A percentile compares a stretch with the other conserved stretches of the same genome.
Evolutionary conservation across 2,113 vertebrate genomes (phyloP).

Genomic region (Rhinichthys klamathensis): DNA sequence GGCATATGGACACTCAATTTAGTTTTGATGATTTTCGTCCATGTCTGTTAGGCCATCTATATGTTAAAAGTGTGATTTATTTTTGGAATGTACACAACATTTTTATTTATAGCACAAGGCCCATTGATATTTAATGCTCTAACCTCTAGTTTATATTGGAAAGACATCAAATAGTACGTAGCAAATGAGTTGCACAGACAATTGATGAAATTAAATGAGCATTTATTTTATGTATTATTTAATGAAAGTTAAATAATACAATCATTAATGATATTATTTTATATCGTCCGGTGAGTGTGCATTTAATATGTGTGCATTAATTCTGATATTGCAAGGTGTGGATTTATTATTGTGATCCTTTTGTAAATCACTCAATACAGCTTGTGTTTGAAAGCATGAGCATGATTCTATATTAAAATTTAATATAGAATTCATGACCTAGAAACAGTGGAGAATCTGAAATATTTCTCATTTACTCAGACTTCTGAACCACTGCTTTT

Average conservation of each 20-base stretch:
- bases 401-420: too few relatives aligned
- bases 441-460: background rate
- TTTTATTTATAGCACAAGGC: background rate
- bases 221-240: too few relatives aligned
- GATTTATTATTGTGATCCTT: background rate
- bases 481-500: too few relatives aligned
- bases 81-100: background rate
- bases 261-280: too few relatives aligned
- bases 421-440: too few relatives aligned
- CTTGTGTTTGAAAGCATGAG: background rate
- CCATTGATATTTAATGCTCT: background rate
- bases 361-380: background rate
- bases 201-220: background rate
- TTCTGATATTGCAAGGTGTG: background rate
- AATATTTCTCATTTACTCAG: background rate
- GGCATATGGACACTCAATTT: too few relatives aligned
- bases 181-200: background rate
- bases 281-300: too few relatives aligned
- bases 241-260: too few relatives aligned
- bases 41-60: background rate
- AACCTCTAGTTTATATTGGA: background rate
- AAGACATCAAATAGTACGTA: background rate
- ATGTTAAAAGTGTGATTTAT: background rate
- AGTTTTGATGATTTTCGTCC: background rate
- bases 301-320: too few relatives aligned